Conservation (phyloP, 2,888 invertebrate genomes). For the Sceliomorpha sp. region DNA sequence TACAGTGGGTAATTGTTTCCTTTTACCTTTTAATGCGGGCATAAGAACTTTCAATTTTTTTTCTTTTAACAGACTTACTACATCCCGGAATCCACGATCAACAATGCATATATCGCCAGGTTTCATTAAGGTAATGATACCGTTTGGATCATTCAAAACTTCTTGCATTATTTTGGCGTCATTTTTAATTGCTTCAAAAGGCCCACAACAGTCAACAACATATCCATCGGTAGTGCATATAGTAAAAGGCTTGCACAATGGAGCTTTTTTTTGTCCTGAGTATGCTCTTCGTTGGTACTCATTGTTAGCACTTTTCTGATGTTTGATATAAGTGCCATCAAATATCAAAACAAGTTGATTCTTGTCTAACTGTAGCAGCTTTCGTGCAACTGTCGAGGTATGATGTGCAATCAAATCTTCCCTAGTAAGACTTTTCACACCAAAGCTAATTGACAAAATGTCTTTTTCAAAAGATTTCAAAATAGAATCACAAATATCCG, state of each 20-base stretch:
- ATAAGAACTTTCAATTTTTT: conserved; percentile 52
- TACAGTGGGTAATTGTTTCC: conserved; percentile 48
- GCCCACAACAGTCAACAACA: conserved; percentile 28
- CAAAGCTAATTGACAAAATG: conserved; percentile 26
- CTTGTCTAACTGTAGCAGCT: conserved; percentile 10
- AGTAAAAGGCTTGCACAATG: too few species aligned
- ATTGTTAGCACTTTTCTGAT: conserved; percentile 40
- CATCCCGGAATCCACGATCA: conserved; percentile 48
- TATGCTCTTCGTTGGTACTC: conserved; percentile 27
- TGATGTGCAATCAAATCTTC: conserved; percentile 18
- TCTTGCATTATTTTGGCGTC: conserved; percentile 56
- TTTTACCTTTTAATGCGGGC: conserved; percentile 59
- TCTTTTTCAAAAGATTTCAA: conserved; percentile 36
- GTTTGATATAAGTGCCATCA: conserved; percentile 37
- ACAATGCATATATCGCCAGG: conserved; percentile 53
- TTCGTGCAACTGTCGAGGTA: conserved; percentile 13
- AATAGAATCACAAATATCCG: conserved; percentile 17
- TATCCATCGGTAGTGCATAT: too few species aligned
- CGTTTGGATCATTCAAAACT: conserved; percentile 10
- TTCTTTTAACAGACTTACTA: conserved; percentile 12
- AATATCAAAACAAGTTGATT: conserved; percentile 24
- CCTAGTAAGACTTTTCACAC: conserved; percentile 3
- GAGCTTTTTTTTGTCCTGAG: too few species aligned
- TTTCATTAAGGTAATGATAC: conserved; percentile 29
- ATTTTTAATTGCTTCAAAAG: conserved; percentile 33